Percentiles rank a stretch among this genome's conserved stretches.
These are phyloP conservation scores for Heterohyrax brucei DNA, from an alignment of 2,797 vertebrate species.

Conservation along the genomic window DNA sequence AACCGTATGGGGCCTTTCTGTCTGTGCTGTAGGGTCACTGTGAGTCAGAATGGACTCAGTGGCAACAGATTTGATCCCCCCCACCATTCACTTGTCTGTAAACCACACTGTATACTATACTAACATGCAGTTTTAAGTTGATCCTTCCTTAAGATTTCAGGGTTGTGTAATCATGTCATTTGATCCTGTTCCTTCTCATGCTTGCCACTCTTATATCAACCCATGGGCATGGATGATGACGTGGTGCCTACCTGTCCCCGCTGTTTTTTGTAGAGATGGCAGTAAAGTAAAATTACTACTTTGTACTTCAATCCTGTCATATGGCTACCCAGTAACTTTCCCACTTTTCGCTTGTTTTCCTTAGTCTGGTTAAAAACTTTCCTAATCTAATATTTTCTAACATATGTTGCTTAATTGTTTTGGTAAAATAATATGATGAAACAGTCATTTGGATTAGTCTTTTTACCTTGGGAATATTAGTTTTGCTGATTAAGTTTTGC, in stretches of 20 bases:
- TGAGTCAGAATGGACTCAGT: too few relatives aligned
- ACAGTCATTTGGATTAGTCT: neutral
- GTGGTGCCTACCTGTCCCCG: neutral
- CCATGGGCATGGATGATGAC: neutral
- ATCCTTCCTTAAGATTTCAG: conserved; percentile 30
- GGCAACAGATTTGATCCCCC: too few relatives aligned
- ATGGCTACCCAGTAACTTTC: neutral
- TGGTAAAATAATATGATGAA: conserved; percentile 56
- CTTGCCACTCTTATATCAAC: neutral
- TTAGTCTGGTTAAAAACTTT: conserved; percentile 60
- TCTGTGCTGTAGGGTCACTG: too few relatives aligned
- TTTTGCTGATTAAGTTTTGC: conserved; percentile 50
- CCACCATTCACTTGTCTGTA: neutral
- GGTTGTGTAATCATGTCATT: conserved; percentile 40
- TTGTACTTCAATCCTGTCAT: neutral
- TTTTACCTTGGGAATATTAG: conserved; percentile 57
- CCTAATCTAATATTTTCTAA: conserved; percentile 37
- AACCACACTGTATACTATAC: neutral
- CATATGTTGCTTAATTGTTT: conserved; percentile 20
- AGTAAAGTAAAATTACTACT: conserved; percentile 68
- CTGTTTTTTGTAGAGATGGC: conserved; percentile 22
- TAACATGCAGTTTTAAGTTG: conserved; percentile 39
- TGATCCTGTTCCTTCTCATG: neutral
- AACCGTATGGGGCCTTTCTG: too few relatives aligned
- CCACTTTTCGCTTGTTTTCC: neutral